Evolutionary conservation across 2,888 invertebrate genomes (phyloP).

Genomic region (Gymnocheta viridis): DNA sequence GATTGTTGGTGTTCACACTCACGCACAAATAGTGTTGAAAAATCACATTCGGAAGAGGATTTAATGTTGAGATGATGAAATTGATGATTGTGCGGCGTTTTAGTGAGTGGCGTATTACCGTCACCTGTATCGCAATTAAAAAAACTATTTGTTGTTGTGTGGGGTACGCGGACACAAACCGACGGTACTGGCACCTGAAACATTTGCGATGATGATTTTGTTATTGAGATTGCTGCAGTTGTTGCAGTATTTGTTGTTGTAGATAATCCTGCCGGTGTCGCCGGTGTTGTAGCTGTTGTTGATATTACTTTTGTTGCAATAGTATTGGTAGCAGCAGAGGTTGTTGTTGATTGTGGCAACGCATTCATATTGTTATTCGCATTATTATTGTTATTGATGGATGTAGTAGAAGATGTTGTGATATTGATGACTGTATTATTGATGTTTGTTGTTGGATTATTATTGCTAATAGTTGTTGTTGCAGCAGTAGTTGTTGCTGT

Average conservation of each 20-base stretch:
- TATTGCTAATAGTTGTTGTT: conserved; percentile 64
- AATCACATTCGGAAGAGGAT: conserved; percentile 82
- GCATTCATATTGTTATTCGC: conserved; percentile 72
- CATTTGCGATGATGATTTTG: conserved; percentile 74
- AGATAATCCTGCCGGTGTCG: conserved; percentile 60
- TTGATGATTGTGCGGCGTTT: conserved; percentile 54
- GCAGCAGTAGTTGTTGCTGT: conserved; percentile 73
- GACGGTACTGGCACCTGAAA: conserved; percentile 81
- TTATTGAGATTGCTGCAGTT: conserved; percentile 74
- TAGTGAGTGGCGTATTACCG: conserved; percentile 72
- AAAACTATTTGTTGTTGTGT: conserved; percentile 79
- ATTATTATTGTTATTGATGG: conserved; percentile 74
- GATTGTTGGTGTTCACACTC: conserved; percentile 78
- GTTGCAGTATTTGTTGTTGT: conserved; percentile 64
- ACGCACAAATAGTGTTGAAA: conserved; percentile 83
- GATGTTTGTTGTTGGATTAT: conserved; percentile 68
- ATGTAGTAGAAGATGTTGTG: conserved; percentile 63
- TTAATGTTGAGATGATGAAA: conserved; percentile 76
- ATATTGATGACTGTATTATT: conserved; percentile 76
- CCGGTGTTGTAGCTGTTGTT: conserved; percentile 23
- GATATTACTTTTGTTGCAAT: conserved; percentile 58
- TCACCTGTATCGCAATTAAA: conserved; percentile 77
- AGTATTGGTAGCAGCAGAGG: conserved; percentile 72
- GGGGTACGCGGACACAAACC: conserved; percentile 82
- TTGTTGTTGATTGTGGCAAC: conserved; percentile 66